Evolutionary conservation across 2,888 invertebrate species (phyloP), one percentile per base, ranked within the genome.

Genomic region (Rhimphoctona megacephalus): DNA sequence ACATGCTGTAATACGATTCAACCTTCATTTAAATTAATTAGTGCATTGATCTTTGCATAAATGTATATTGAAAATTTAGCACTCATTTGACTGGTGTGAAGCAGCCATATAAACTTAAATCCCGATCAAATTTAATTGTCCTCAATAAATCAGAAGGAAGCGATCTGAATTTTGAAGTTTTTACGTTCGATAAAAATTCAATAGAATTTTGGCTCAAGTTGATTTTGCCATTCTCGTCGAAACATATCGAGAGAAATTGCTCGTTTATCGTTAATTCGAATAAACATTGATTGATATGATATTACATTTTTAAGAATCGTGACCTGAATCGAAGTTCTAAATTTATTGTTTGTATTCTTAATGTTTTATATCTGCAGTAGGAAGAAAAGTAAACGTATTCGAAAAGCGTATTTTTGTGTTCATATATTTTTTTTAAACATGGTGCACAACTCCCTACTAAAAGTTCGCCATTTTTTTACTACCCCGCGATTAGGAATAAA

Each of bases 201-300:
- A 22, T 54, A 61, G 17, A 30, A 17, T 30, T 30, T 61, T 61
- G 61, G 61, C 30, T 30, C 7, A 17, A 6, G 30, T 30, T 61
- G 30, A 61, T 61, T 61, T 61, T 61, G 0, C 25, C 9, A 30
- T 30, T 25, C 61, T 30, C 30, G 61, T 30, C 30, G 30, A 30
- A 30, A 22, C 22, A 11, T 17, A 30, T 30, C 61, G 30, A 61
- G 30, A 30, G 30, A 30, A 61, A 61, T 61, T 17, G 61, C 6
- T 61, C 61, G 61, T 61, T 61, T 30, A 30, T 61, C 30, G 30
- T 61, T 19, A 6, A 17, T 30, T 61, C 30, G 61, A 61, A 30
- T 61, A 61, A 61, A 61, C 61, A 61, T 61, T 30, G 61, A 61
- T 61, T 30, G 30, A 30, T 7, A 61, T 30, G 57, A 57, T 14